Evolutionary conservation across 2,113 vertebrate species (phyloP), one percentile per base, ranked within the genome.

Genomic region (Microcebus jonahi): DNA sequence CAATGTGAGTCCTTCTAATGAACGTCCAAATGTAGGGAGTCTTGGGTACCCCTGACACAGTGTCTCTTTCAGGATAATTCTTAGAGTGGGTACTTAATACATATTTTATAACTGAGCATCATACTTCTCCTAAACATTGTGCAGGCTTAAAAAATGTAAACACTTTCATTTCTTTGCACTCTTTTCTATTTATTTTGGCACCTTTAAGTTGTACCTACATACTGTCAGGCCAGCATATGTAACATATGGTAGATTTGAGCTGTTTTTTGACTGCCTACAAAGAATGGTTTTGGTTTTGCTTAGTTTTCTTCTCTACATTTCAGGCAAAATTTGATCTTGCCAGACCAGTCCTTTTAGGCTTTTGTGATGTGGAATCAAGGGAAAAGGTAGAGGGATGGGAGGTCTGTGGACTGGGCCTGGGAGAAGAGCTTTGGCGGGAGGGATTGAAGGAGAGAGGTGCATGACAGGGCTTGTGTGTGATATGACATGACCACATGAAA

Each of bases 171-270:
- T 81, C 27, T 68, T 87, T 29, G 39, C 50, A 53, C 42, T 34
- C 18, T 85, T 92, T 71, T 17, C 27, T 67, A 42, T 77, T 73
- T 95, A 42, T 93, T 91, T 94, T 82, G 79, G 48, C 17, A 73
- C 17, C 42, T 71, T 86, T 63, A 45, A 63, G 34, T 61, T 86
- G 12, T 31, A 50, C 9, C 45, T 45, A 5, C 59, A 12, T 63
- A n/a, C 65, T 29, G 50, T 67, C 36, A 91, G 71, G 42, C 17
- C 61, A 93, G 15, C 23, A 48, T 57, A 89, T 70, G 10, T 34
- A 36, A 68, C 25, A 15, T 76, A 25, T 39, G 55, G 45, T 59
- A 65, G 59, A 84, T 92, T 53, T 13, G 55, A 29, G 25, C 10
- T 27, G 6, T 39, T 57, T 29, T 90, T 86, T 86, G 25, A n/a